Conservation (phyloP, 2,888 invertebrate species). For the Chesias legatella region DNA sequence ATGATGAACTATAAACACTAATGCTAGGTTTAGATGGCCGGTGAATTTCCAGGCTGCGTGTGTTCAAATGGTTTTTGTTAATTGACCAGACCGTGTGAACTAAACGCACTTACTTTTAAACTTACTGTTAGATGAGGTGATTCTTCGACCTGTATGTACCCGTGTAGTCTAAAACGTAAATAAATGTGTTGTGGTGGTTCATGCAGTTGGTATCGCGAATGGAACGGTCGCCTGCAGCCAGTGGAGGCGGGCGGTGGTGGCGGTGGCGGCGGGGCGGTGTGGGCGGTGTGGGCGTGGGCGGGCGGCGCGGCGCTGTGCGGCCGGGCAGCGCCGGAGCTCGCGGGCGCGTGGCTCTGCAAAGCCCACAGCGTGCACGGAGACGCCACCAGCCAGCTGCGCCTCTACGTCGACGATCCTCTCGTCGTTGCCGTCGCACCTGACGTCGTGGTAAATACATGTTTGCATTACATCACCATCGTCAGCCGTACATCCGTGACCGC, state of each 20-base stretch:
- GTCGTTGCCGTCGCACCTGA: slow-evolving; percentile 80
- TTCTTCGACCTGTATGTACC: too few relatives aligned
- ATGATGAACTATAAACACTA: too few relatives aligned
- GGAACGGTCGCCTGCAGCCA: slow-evolving; percentile 72
- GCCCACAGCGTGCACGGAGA: slow-evolving; percentile 85
- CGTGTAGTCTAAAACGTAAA: too few relatives aligned
- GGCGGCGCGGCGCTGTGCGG: slow-evolving; percentile 85
- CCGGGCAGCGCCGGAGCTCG: slow-evolving; percentile 82
- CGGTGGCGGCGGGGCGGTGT: slow-evolving; percentile 75
- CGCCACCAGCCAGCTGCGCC: slow-evolving; percentile 81
- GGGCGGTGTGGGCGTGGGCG: slow-evolving; percentile 85
- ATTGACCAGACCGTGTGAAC: too few relatives aligned
- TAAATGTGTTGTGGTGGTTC: too few relatives aligned
- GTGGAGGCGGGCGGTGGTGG: slow-evolving; percentile 42
- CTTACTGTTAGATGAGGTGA: too few relatives aligned
- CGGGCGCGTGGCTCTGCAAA: slow-evolving; percentile 85
- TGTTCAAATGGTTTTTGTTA: too few relatives aligned
- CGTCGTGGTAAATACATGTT: slow-evolving; percentile 67
- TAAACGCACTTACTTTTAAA: too few relatives aligned
- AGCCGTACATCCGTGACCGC: too few relatives aligned
- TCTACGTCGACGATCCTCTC: slow-evolving; percentile 82
- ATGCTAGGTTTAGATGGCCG: too few relatives aligned
- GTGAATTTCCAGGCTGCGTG: too few relatives aligned
- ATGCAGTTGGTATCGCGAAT: slow-evolving; percentile 78
- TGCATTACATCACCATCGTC: too few relatives aligned